phyloP scores from a whole-genome alignment of 2,888 invertebrate genomes.

The Lucinisca nassula region DNA sequence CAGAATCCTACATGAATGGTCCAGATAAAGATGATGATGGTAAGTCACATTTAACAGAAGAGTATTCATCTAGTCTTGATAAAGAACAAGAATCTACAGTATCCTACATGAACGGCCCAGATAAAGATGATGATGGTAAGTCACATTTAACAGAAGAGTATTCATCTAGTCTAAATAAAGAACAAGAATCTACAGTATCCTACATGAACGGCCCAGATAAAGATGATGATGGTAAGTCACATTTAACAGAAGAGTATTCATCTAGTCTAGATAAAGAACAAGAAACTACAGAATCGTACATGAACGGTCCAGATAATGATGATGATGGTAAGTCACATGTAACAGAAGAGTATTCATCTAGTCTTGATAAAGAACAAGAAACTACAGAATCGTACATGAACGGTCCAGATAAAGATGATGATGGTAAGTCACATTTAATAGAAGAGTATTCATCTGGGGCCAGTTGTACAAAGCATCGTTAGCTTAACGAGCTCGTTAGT shows the following conservation, averaged over 20 bases:
- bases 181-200: conserved; percentile 6
- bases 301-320: conserved; percentile 64
- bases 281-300: conserved; percentile 10
- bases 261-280: conserved; percentile 49
- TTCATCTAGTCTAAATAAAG: conserved; percentile 49
- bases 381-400: conserved; percentile 34
- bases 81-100: conserved; percentile 1
- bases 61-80: conserved; percentile 66
- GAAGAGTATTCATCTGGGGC: no score
- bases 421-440: no score
- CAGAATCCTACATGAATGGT: conserved; percentile 45
- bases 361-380: conserved; percentile 51
- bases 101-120: conserved; percentile 51
- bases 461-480: no score
- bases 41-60: conserved; percentile 90
- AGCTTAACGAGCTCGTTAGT: no score
- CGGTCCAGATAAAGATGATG: conserved; percentile 71
- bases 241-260: conserved; percentile 90
- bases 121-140: conserved; percentile 77
- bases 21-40: conserved; percentile 76
- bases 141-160: conserved; percentile 90
- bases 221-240: conserved; percentile 84
- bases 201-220: conserved; percentile 56
- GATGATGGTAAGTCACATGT: conserved; percentile 89
- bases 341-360: conserved; percentile 88